Conservation (phyloP, 2,888 invertebrate species). For the Melanostoma mellinum region DNA sequence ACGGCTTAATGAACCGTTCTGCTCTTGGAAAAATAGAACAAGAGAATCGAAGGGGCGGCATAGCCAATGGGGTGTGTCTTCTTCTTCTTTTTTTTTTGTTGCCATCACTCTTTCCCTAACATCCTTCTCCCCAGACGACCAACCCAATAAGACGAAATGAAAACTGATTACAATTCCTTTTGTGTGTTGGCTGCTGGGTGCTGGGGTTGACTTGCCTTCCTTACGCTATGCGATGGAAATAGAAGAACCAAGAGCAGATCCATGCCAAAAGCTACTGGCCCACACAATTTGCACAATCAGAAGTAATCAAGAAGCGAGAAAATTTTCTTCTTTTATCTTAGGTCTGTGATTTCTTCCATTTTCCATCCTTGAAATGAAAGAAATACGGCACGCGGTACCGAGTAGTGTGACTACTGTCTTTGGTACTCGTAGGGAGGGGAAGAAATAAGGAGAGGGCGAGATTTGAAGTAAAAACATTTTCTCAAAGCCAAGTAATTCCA, state of each 20-base stretch:
- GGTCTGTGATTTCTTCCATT: neutral
- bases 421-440: neutral
- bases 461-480: too few species aligned
- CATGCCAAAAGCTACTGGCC: conserved; percentile 22
- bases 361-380: too few species aligned
- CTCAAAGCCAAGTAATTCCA: conserved; percentile 11
- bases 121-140: neutral
- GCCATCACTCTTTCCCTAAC: too few species aligned
- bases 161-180: conserved; percentile 56
- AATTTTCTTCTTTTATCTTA: conserved; percentile 31
- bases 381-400: neutral
- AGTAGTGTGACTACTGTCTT: neutral
- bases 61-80: too few species aligned
- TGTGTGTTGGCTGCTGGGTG: conserved; percentile 9
- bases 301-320: conserved; percentile 55
- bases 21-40: conserved; percentile 8
- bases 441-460: neutral
- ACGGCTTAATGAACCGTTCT: conserved; percentile 62
- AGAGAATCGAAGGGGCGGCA: neutral
- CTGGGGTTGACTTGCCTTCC: too few species aligned
- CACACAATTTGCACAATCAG: conserved; percentile 55
- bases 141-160: conserved; percentile 48
- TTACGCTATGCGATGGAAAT: too few species aligned
- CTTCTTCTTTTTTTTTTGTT: too few species aligned
- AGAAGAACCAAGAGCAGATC: neutral